Base-by-base conservation (phyloP, 2,113 vertebrate species). In the Spermophilus dauricus region DNA sequence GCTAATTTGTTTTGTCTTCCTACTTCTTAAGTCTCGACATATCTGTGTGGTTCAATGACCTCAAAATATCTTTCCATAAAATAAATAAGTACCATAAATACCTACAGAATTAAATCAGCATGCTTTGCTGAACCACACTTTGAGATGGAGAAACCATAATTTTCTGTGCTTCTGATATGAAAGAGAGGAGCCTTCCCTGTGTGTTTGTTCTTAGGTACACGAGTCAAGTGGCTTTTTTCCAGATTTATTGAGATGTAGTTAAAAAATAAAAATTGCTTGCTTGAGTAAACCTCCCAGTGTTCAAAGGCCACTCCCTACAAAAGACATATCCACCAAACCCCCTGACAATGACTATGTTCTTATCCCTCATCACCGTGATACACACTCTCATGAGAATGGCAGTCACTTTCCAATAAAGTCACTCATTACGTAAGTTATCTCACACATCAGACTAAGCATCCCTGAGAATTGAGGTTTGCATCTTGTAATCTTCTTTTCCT, bases 31-130 rank as follows among this genome's bases (percentile, higher is more conserved):
- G 17, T 67, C 4, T 53, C 81, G 69, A 73, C 56, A 73, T 87
- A 76, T 58, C 26, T 12, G 10, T 77, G 48, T 28, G 69, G 48
- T 61, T 61, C 24, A 45, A 2, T 45, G n/a, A 30, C 67, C 45
- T 82, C 82, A 32, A 81, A 80, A 65, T 73, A 45, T n/a, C 63
- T 56, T 48, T 75, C n/a, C 39, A 53, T 30, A 87, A 92, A 92
- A 82, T 67, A 70, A 77, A 37, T 37, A 84, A 69, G 28, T 58
- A 75, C 7, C 87, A 17, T 88, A 67, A 75, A 45, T 42, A 69
- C 70, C 45, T 42, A 70, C 5, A 63, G n/a, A 69, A 65, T n/a
- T 42, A 30, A 87, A 53, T 42, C 24, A n/a, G n/a, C 58, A n/a
- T 28, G 45, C 14, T 86, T 75, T 87, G 56, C 45, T 76, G 32